phyloP scores from a whole-genome alignment of 2,888 invertebrate genomes.

The Tiliacea aurago region DNA sequence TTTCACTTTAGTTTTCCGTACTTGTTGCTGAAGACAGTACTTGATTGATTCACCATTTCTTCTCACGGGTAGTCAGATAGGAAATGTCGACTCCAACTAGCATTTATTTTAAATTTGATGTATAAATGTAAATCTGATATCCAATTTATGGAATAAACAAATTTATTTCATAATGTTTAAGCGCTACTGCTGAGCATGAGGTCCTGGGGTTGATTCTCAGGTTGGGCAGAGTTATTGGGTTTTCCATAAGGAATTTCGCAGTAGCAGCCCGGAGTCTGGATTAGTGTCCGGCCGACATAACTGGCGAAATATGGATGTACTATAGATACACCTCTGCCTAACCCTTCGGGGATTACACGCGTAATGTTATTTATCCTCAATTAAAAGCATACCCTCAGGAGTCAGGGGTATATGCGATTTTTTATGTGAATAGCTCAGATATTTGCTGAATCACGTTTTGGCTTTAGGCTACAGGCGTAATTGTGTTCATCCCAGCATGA shows the following conservation, averaged over 20 bases:
- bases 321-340: no score
- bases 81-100: background rate
- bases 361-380: background rate
- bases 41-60: background rate
- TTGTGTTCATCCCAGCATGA: background rate
- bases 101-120: background rate
- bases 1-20: background rate
- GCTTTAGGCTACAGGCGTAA: background rate
- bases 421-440: background rate
- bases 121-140: background rate
- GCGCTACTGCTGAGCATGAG: no score
- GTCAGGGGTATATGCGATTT: background rate
- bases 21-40: no score
- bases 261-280: no score
- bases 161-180: background rate
- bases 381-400: background rate
- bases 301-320: no score
- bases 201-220: no score
- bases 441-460: background rate
- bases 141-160: background rate
- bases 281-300: no score
- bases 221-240: no score
- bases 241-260: no score
- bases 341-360: no score
- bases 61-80: background rate